Percentiles rank a stretch among this genome's conserved stretches.
Conservation (phyloP, 2,113 vertebrate species). For the Melanerpes formicivorus region DNA sequence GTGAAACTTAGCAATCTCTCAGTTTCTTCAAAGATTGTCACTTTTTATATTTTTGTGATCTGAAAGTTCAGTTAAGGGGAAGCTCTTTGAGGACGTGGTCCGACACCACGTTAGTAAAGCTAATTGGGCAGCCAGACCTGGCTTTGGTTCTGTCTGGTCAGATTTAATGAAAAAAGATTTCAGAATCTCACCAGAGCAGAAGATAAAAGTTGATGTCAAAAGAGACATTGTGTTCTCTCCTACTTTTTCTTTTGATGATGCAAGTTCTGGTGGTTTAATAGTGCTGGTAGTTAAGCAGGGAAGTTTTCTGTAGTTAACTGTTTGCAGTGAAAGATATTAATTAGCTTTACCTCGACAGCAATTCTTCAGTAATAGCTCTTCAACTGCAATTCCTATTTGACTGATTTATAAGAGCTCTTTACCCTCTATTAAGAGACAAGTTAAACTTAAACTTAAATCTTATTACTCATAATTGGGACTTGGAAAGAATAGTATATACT, state of each 20-base stretch:
- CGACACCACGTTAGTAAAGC: conserved; percentile 28
- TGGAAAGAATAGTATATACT: conserved; percentile 62
- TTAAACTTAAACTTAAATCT: conserved; percentile 80
- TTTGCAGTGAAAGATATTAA: conserved; percentile 77
- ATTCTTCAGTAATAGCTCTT: conserved; percentile 63
- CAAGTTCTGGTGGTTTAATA: conserved; percentile 70
- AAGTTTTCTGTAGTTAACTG: conserved; percentile 63
- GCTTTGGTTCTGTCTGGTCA: conserved; percentile 52
- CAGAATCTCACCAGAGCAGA: conserved; percentile 45
- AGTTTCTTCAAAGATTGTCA: background rate
- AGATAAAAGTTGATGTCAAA: conserved; percentile 66
- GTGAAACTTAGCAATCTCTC: background rate
- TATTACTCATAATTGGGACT: conserved; percentile 75
- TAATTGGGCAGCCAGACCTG: conserved; percentile 74
- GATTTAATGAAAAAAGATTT: conserved; percentile 55
- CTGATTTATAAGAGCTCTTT: conserved; percentile 79
- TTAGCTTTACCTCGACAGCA: conserved; percentile 75
- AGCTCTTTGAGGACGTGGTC: conserved; percentile 38
- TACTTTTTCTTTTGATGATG: conserved; percentile 69
- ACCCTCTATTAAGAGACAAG: conserved; percentile 81
- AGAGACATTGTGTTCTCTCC: conserved; percentile 70
- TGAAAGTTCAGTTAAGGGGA: conserved; percentile 31
- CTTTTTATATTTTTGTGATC: background rate
- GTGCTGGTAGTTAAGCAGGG: conserved; percentile 64
- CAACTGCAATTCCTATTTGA: conserved; percentile 69